Evolutionary conservation across 2,113 vertebrate genomes (phyloP).

Genomic region (Potamarius usumacintae): DNA sequence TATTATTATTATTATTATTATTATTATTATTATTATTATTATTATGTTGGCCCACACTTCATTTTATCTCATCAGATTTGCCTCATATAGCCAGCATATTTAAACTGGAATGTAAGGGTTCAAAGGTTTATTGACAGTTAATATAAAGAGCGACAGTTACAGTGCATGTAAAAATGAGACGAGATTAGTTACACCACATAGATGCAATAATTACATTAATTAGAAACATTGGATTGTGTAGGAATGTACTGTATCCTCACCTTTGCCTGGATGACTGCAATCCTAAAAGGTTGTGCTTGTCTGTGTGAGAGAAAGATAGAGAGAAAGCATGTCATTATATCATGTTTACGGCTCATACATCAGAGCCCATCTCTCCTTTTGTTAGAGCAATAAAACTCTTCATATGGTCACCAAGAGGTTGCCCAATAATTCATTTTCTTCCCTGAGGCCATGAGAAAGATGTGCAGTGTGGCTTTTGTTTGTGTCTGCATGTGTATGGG

Average conservation of each 20-base stretch:
- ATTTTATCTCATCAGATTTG: neutral
- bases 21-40: too few relatives aligned
- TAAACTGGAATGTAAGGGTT: neutral
- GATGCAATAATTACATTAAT: slow-evolving; percentile 36
- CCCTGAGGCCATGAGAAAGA: slow-evolving; percentile 15
- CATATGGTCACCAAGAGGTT: slow-evolving; percentile 45
- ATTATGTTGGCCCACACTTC: too few relatives aligned
- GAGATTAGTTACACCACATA: slow-evolving; percentile 34
- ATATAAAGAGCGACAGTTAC: neutral
- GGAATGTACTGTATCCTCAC: neutral
- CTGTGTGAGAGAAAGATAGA: neutral
- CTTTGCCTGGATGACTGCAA: neutral
- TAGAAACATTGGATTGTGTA: neutral
- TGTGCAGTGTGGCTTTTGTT: neutral
- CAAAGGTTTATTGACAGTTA: neutral
- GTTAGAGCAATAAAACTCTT: slow-evolving; percentile 49
- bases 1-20: too few relatives aligned
- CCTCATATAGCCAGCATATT: neutral
- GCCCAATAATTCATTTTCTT: slow-evolving; percentile 41
- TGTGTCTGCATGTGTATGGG: neutral
- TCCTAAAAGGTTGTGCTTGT: neutral
- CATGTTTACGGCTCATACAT: slow-evolving; percentile 46
- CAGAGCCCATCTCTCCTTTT: slow-evolving; percentile 46
- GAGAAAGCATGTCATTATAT: slow-evolving; percentile 8
- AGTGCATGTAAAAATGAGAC: slow-evolving; percentile 22